These are phyloP conservation scores for Drosophila neotestacea DNA, from an alignment of 2,888 invertebrate species.

Conservation along the genomic window DNA sequence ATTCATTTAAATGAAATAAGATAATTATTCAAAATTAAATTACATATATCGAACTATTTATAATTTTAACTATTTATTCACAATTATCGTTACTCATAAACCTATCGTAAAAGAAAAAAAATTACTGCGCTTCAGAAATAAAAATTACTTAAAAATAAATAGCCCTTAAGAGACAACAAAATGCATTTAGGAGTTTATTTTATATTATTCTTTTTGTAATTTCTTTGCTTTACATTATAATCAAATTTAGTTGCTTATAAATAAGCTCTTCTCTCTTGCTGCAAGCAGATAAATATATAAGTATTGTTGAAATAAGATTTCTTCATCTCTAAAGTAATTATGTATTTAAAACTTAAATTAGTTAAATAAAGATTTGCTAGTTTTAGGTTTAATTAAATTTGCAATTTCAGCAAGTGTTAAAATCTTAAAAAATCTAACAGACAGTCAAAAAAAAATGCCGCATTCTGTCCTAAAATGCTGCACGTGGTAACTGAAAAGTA, in stretches of 20 bases:
- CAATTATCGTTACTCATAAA: background rate
- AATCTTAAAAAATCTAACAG: slow-evolving; percentile 62
- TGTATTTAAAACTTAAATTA: background rate
- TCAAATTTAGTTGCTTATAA: too few relatives aligned
- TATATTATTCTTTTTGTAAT: background rate
- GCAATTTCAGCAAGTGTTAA: slow-evolving; percentile 72
- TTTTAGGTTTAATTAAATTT: slow-evolving; percentile 40
- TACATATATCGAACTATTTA: too few relatives aligned
- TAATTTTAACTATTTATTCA: too few relatives aligned
- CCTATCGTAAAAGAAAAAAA: too few relatives aligned
- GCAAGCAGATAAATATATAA: slow-evolving; percentile 18
- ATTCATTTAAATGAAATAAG: too few relatives aligned
- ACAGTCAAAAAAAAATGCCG: slow-evolving; percentile 74
- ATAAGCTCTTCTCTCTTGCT: too few relatives aligned
- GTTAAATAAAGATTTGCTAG: background rate
- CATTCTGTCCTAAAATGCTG: slow-evolving; percentile 64
- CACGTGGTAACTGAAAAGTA: slow-evolving; percentile 70
- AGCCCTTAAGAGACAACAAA: background rate
- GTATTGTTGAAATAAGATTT: slow-evolving; percentile 41
- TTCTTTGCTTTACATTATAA: too few relatives aligned
- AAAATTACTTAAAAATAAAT: too few relatives aligned
- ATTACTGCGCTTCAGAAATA: too few relatives aligned
- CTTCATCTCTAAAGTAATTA: background rate
- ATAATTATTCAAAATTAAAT: too few relatives aligned
- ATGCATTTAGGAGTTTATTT: background rate